Evolutionary conservation across 2,888 invertebrate genomes (phyloP).

Genomic region (Crematogaster levior): DNA sequence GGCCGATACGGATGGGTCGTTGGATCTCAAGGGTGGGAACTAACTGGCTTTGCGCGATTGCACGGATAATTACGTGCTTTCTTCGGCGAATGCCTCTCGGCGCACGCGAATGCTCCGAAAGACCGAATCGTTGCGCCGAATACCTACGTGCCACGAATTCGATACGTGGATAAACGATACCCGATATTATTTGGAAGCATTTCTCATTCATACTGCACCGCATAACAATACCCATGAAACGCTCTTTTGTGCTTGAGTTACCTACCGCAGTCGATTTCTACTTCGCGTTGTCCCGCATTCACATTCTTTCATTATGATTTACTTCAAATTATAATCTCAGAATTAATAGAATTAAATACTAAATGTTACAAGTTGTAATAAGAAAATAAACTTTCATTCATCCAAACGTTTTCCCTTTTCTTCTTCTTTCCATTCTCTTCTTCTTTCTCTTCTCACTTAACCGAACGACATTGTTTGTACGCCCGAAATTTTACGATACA

Average conservation of each 20-base stretch:
- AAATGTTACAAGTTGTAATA: background rate
- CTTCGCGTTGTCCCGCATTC: background rate
- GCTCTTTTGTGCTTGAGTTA: background rate
- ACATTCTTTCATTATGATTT: background rate
- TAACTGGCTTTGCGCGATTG: slow-evolving; percentile 43
- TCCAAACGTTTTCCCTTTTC: background rate
- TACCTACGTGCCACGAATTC: slow-evolving; percentile 46
- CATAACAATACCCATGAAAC: slow-evolving; percentile 18
- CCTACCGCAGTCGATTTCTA: slow-evolving; percentile 26
- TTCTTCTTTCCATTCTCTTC: background rate
- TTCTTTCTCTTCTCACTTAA: background rate
- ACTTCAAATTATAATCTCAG: background rate
- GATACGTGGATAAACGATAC: slow-evolving; percentile 30
- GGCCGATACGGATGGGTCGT: background rate
- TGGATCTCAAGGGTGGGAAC: slow-evolving; percentile 32
- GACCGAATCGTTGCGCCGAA: slow-evolving; percentile 29
- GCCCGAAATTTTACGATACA: background rate
- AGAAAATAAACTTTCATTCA: background rate
- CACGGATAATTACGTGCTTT: slow-evolving; percentile 53
- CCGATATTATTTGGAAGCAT: slow-evolving; percentile 39
- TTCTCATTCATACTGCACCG: slow-evolving; percentile 9
- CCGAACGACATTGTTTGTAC: background rate
- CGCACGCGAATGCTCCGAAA: slow-evolving; percentile 26
- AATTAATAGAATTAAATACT: background rate
- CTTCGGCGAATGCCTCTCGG: slow-evolving; percentile 44